These are phyloP conservation scores for Agrotis puta DNA, from an alignment of 2,888 invertebrate genomes.

Conservation along the genomic window DNA sequence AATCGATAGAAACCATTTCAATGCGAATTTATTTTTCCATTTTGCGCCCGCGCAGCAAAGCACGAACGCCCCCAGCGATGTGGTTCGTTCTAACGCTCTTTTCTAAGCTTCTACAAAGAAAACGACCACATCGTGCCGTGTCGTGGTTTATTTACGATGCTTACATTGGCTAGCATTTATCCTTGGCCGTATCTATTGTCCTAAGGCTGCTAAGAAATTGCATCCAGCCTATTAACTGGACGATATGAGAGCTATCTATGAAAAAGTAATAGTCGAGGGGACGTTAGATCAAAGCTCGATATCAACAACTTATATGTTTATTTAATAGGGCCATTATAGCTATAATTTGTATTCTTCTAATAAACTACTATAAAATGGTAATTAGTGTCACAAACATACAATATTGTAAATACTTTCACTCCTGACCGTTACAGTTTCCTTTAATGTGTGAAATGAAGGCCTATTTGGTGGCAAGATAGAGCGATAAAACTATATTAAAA, in stretches of 20 bases:
- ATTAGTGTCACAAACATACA: constrained; percentile 20
- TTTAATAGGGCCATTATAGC: constrained; percentile 8
- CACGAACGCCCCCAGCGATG: constrained; percentile 84
- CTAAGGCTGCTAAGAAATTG: constrained; percentile 63
- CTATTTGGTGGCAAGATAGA: constrained; percentile 56
- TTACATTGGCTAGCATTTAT: constrained; percentile 80
- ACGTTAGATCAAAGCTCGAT: constrained; percentile 32
- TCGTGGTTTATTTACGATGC: constrained; percentile 84
- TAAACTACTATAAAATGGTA: constrained; percentile 11
- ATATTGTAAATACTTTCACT: constrained; percentile 60
- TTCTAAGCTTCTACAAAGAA: constrained; percentile 81
- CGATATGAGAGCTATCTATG: constrained; percentile 47
- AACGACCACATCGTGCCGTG: constrained; percentile 75
- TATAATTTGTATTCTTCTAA: constrained; percentile 21
- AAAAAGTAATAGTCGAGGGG: constrained; percentile 34
- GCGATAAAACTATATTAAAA: constrained; percentile 64
- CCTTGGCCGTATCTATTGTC: constrained; percentile 74
- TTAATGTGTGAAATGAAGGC: constrained; percentile 64
- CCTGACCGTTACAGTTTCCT: constrained; percentile 68
- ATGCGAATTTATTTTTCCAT: constrained; percentile 86
- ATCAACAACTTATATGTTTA: constrained; percentile 19
- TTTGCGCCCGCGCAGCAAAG: constrained; percentile 74
- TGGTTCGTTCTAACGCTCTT: constrained; percentile 85
- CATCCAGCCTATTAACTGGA: constrained; percentile 52
- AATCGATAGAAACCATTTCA: constrained; percentile 86